Percentiles rank a stretch among this genome's conserved stretches.
Evolutionary conservation across 2,113 vertebrate species (phyloP).

Genomic region (Triplophysa siluroides): DNA sequence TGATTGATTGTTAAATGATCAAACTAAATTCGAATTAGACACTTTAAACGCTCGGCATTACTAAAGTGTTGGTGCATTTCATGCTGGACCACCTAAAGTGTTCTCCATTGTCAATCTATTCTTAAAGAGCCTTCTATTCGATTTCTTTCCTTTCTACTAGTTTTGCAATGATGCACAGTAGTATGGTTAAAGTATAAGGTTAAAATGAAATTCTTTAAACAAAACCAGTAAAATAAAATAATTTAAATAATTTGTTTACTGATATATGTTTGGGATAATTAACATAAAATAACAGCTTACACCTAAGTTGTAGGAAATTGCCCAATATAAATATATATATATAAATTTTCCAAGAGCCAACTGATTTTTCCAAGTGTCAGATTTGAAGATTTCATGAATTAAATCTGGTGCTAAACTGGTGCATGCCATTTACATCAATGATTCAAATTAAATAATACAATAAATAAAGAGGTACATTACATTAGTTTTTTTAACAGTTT

Average conservation of each 20-base stretch:
- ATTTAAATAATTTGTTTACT: background rate
- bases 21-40: slow-evolving; percentile 63
- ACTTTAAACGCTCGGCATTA: slow-evolving; percentile 74
- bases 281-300: background rate
- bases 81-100: slow-evolving; percentile 58
- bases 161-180: background rate
- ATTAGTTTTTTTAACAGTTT: slow-evolving; percentile 60
- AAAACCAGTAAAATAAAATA: background rate
- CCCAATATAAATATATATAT: background rate
- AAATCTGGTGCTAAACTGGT: slow-evolving; percentile 56
- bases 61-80: slow-evolving; percentile 73
- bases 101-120: background rate
- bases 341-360: too few relatives aligned
- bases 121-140: too few relatives aligned
- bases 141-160: background rate
- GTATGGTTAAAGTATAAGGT: background rate
- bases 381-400: background rate
- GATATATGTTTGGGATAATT: background rate
- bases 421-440: slow-evolving; percentile 70
- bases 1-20: slow-evolving; percentile 3
- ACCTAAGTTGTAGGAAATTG: background rate
- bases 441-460: slow-evolving; percentile 56
- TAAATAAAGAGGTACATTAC: slow-evolving; percentile 70
- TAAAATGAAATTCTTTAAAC: background rate
- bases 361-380: background rate